Evolutionary conservation across 2,888 invertebrate species (phyloP).

Genomic region (Volucella inflata): DNA sequence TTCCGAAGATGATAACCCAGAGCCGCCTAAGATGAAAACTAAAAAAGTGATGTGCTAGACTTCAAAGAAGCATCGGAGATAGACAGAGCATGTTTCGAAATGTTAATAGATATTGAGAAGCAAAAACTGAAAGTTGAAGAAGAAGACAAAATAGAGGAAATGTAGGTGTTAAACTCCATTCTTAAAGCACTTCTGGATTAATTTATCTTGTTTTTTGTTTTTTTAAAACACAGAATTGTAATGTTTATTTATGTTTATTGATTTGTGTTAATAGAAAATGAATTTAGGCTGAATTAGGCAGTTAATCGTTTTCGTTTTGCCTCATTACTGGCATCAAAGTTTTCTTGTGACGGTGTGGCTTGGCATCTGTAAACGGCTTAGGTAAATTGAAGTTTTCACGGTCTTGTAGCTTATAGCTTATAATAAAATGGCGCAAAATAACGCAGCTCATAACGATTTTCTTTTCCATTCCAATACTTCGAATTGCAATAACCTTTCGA

Average conservation of each 20-base stretch:
- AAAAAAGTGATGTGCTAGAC: background rate
- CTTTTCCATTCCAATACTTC: background rate
- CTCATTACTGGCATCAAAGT: too few species aligned
- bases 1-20: constrained; percentile 1
- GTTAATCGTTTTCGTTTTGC: too few species aligned
- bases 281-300: background rate
- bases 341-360: background rate
- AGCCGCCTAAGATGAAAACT: background rate
- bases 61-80: too few species aligned
- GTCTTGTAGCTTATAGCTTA: too few species aligned
- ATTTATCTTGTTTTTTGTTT: too few species aligned
- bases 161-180: too few species aligned
- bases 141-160: background rate
- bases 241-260: constrained; percentile 2
- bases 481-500: too few species aligned
- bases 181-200: constrained; percentile 3
- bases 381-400: background rate
- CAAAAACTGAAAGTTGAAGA: too few species aligned
- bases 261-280: background rate
- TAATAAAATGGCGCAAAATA: background rate
- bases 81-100: too few species aligned
- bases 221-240: background rate
- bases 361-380: background rate
- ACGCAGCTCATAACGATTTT: constrained; percentile 1
- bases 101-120: background rate